Base-by-base conservation (phyloP, 2,797 vertebrate species). In the Benthosema pterotum region DNA sequence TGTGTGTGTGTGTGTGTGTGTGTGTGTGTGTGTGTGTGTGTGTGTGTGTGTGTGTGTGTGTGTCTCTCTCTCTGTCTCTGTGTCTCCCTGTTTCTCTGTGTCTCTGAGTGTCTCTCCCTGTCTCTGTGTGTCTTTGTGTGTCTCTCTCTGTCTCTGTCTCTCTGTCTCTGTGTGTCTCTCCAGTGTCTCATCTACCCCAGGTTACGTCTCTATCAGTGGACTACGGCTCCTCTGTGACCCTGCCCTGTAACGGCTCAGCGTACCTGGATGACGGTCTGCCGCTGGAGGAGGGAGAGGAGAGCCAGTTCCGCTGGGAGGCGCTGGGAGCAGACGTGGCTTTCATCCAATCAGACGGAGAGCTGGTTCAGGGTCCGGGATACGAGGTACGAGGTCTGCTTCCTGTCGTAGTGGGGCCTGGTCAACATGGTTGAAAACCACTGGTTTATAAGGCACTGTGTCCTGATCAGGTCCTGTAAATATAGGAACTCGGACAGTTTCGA, bases 251-350 rank as follows among this genome's bases (percentile, higher is more conserved):
- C 15, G 63, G 52, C 5, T 70, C 69, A 0, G 57, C 25, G 15
- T 54, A 53, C 53, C 0, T 19, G 1, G 45, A 45, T 11, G 16
- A 55, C 1, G 13, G 50, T 1, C 32, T 42, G 14, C 25, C 2
- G 2, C n/a, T 63, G 19, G 25, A 60, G 43, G 52, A 28, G 28
- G 32, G 18, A 11, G 14, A 43, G 18, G 48, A 4, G 18, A 11
- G 16, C 18, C 17, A 55, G 1, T n/a, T 77, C 22, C 19, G 22
- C 3, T 86, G 84, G 84, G 74, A 83, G 59, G 54, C 53, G 2
- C 65, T 71, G 63, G 82, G 79, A 5, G 57, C 45, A 18, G 66
- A 76, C 4, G 68, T 84, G 11, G 59, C 60, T 11, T 16, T 49
- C 11, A 43, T 63, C 9, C 15, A 3, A 0, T 38, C 17, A 11